Evolutionary conservation across 2,888 invertebrate species (phyloP).

Genomic region (Platyscelio sp.): DNA sequence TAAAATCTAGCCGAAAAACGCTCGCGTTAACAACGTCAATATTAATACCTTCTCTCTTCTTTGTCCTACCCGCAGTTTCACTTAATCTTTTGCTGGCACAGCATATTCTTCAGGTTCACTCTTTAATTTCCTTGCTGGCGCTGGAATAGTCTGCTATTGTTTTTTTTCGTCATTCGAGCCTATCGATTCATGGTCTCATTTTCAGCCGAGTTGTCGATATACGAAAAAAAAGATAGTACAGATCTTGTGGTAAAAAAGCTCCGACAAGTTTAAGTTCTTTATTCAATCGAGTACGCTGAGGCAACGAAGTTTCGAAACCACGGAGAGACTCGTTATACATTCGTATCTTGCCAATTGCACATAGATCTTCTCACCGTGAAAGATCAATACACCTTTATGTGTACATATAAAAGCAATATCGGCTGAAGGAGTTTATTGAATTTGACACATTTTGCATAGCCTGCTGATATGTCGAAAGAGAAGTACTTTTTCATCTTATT

Average conservation of each 20-base stretch:
- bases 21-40: conserved; percentile 12
- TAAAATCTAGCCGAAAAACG: not conserved
- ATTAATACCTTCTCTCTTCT: conserved; percentile 29
- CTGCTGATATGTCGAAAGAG: conserved; percentile 1
- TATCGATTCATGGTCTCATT: conserved; percentile 53
- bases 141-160: conserved; percentile 16
- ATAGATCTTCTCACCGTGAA: conserved; percentile 45
- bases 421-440: conserved; percentile 51
- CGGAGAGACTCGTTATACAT: conserved; percentile 44
- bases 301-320: conserved; percentile 36
- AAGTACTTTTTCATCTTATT: no score
- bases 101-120: conserved; percentile 40
- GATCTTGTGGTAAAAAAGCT: conserved; percentile 29
- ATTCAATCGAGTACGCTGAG: conserved; percentile 29
- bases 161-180: conserved; percentile 23
- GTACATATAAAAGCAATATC: conserved; percentile 36
- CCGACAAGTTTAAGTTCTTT: conserved; percentile 58
- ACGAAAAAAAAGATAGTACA: not conserved
- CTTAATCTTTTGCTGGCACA: conserved; percentile 49
- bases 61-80: conserved; percentile 14
- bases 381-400: conserved; percentile 48
- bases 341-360: conserved; percentile 58
- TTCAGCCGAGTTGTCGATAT: conserved; percentile 46
- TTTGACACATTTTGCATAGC: conserved; percentile 36
- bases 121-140: conserved; percentile 51